These are phyloP conservation scores for Criorhina ranunculi DNA, from an alignment of 2,888 invertebrate genomes.

Conservation along the genomic window DNA sequence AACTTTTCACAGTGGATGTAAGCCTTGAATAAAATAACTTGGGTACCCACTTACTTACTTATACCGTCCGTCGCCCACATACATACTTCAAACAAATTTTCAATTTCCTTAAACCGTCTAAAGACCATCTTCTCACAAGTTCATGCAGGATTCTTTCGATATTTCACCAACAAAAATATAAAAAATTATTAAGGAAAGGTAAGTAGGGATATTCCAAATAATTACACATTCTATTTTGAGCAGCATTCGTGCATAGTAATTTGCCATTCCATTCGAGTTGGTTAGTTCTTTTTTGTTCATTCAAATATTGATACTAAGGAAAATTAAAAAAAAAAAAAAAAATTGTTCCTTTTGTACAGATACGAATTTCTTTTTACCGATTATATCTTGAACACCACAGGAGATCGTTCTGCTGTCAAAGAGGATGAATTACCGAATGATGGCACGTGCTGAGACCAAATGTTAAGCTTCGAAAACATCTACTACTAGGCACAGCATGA, in stretches of 20 bases:
- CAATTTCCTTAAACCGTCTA: neutral
- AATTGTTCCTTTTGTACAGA: conserved; percentile 6
- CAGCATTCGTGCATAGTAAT: conserved; percentile 10
- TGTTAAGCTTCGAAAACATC: conserved; percentile 30
- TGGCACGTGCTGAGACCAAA: conserved; percentile 61
- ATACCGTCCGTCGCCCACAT: too few species aligned
- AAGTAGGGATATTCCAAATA: neutral
- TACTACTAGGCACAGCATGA: conserved; percentile 33
- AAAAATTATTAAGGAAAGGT: neutral
- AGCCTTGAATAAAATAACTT: too few species aligned
- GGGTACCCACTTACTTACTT: neutral
- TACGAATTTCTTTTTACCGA: conserved; percentile 27
- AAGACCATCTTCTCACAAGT: neutral
- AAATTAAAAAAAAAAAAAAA: conserved; percentile 20
- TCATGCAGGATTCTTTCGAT: neutral
- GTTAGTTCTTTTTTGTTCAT: neutral
- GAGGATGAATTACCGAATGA: conserved; percentile 48
- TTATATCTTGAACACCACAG: conserved; percentile 53
- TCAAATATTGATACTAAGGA: conserved; percentile 5
- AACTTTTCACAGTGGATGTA: too few species aligned
- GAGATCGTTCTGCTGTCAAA: conserved; percentile 49
- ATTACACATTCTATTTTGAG: conserved; percentile 2
- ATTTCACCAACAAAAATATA: neutral
- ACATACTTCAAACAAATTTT: neutral
- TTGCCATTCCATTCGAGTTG: conserved; percentile 28